Percentiles rank a stretch among this genome's conserved stretches.
These are phyloP conservation scores for Drosophila melanogaster DNA, from an alignment of 1,140 invertebrate species.

Conservation along the genomic window Release_6_plus_ISO1_MT NT_037436.4:12255501-12256000, in stretches of 20 bases:
- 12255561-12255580: slow-evolving; percentile 60
- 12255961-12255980: no score
- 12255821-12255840: slow-evolving; percentile 75
- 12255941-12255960: no score
- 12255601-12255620: slow-evolving; percentile 83
- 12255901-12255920: background rate
- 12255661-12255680: slow-evolving; percentile 42
- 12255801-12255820: slow-evolving; percentile 67
- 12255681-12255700: slow-evolving; percentile 11
- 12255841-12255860: slow-evolving; percentile 44
- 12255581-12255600: slow-evolving; percentile 66
- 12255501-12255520: background rate
- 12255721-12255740: background rate
- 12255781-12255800: slow-evolving; percentile 52
- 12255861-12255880: background rate
- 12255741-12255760: slow-evolving; percentile 57
- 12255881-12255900: background rate
- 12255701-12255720: background rate
- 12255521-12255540: slow-evolving; percentile 23
- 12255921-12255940: no score
- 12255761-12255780: slow-evolving; percentile 49
- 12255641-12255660: slow-evolving; percentile 50
- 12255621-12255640: slow-evolving; percentile 76
- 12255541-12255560: slow-evolving; percentile 33
- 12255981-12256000: no score